Evolutionary conservation across 2,888 invertebrate species (phyloP).

Genomic region (Melipona beecheii): DNA sequence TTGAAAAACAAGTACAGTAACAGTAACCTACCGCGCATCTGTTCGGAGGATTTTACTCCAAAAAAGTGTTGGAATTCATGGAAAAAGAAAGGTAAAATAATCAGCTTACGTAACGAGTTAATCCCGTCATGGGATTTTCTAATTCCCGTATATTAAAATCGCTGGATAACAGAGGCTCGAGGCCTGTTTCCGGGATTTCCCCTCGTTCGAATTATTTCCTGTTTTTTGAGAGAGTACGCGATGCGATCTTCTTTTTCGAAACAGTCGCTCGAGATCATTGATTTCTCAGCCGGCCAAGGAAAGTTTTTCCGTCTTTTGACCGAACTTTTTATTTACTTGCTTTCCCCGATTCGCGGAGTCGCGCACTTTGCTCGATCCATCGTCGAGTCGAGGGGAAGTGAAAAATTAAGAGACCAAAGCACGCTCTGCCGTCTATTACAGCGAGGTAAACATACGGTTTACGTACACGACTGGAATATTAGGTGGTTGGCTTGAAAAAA

Average conservation of each 20-base stretch:
- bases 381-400: conserved; percentile 45
- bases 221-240: not conserved
- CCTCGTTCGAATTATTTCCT: not conserved
- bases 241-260: not conserved
- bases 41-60: not conserved
- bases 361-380: conserved; percentile 28
- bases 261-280: conserved; percentile 6
- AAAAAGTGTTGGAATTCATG: not conserved
- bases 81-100: too few species aligned
- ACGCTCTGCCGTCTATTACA: conserved; percentile 76
- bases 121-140: too few species aligned
- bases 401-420: conserved; percentile 78
- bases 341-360: conserved; percentile 65
- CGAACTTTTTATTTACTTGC: conserved; percentile 15
- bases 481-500: conserved; percentile 39
- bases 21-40: not conserved
- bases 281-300: not conserved
- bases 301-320: not conserved
- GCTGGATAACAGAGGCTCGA: not conserved
- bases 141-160: not conserved
- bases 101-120: too few species aligned
- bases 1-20: not conserved
- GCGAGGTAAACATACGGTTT: conserved; percentile 74
- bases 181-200: not conserved
- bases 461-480: conserved; percentile 73